These are phyloP conservation scores for Noctilio leporinus DNA, from an alignment of 2,113 vertebrate species.

Conservation along the genomic window DNA sequence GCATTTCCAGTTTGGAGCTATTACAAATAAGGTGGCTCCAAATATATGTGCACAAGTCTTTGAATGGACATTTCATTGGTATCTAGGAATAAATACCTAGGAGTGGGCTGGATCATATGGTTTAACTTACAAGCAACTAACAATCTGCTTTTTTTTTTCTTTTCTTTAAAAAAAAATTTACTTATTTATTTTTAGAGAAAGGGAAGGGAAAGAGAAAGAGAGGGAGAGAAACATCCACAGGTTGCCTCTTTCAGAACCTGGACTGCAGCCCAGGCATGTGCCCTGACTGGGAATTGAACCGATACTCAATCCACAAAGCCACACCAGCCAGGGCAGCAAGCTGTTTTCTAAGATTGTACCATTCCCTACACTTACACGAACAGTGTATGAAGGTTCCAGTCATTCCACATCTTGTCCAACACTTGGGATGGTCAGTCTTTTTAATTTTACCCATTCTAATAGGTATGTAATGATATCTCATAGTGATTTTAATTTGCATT, in stretches of 20 bases:
- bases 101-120: not conserved
- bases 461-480: not conserved
- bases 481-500: not conserved
- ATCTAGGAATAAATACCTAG: not conserved
- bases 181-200: too few species aligned
- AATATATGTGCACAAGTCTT: not conserved
- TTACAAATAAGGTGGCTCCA: not conserved
- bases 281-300: too few species aligned
- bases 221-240: too few species aligned
- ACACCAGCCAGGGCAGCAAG: too few species aligned
- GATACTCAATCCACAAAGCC: too few species aligned
- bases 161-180: too few species aligned
- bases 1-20: constrained; percentile 9
- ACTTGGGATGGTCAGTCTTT: not conserved
- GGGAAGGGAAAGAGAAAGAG: too few species aligned
- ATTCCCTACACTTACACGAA: not conserved
- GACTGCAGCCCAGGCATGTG: too few species aligned
- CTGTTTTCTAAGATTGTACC: not conserved
- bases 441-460: not conserved
- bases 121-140: not conserved
- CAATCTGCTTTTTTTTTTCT: not conserved
- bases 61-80: not conserved
- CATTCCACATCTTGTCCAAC: not conserved
- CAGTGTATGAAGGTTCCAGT: not conserved
- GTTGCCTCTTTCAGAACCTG: too few species aligned